Base-by-base conservation (phyloP, 2,113 vertebrate species). In the Eira barbara region DNA sequence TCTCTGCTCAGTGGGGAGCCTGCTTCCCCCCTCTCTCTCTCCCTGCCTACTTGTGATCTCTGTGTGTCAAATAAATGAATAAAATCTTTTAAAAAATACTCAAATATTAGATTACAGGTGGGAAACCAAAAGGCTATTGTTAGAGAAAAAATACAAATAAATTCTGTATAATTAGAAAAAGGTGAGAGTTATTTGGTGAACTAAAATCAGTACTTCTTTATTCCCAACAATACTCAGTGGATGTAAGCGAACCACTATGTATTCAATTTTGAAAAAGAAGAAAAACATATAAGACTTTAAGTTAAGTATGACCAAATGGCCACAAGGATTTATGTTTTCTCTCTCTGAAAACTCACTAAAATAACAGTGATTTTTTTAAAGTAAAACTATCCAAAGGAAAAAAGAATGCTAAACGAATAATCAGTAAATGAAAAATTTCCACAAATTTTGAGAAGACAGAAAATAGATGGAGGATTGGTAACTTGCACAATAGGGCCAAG, bases 201-300 rank as follows among this genome's bases (percentile, higher is more conserved):
- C 25, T 45, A 52, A 71, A 94, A 86, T 14, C 29, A 61, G 21
- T 86, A 84, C 7, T 20, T 90, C 39, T 90, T 45, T 63, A 76
- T 25, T 81, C 25, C 39, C 25, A 63, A 47, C 55, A 71, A 14
- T 96, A 57, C 25, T 91, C 29, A 31, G 4, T 78, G 80, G 63
- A 92, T 13, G 55, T 95, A 74, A 89, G 39, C 42, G 31, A 61
- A 31, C 39, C 42, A 67, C 73, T 90, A 78, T 13, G 8, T 52
- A 52, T 65, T 73, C 36, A 93, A 71, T 65, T 73, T 85, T 97
- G 39, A 31, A 88, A 91, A 97, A 91, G 42, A 93, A 79, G 21
- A 79, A 91, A 90, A 94, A 11, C 15, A 74, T 57, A 2, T 65
- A 65, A 80, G 61, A 82, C 31, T 85, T 73, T 23, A 20, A 36